phyloP scores from a whole-genome alignment of 2,113 vertebrate species.

The Lophotis ruficrista region DNA sequence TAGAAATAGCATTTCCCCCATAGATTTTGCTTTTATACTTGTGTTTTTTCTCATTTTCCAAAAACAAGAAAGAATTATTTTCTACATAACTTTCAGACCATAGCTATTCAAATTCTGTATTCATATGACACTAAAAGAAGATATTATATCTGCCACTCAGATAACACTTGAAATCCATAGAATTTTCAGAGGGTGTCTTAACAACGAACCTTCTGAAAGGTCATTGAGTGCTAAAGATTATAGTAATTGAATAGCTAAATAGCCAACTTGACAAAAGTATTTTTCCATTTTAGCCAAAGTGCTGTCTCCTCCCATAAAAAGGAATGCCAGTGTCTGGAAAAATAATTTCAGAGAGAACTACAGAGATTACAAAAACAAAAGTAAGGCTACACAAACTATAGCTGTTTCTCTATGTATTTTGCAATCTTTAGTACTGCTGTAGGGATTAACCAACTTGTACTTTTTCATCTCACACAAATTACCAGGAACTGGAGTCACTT shows the following conservation, averaged over 20 bases:
- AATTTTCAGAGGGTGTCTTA: not conserved
- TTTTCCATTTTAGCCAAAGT: constrained; percentile 15
- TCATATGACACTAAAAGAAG: not conserved
- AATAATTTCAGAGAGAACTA: not conserved
- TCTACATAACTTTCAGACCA: not conserved
- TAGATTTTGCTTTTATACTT: not conserved
- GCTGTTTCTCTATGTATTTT: not conserved
- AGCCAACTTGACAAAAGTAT: not conserved
- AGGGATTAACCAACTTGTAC: not conserved
- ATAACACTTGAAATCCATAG: not conserved
- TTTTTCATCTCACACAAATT: not conserved
- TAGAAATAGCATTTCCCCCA: not conserved
- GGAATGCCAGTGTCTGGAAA: not conserved
- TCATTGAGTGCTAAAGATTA: not conserved
- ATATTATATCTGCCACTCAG: not conserved
- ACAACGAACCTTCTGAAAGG: not conserved
- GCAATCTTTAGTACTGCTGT: not conserved
- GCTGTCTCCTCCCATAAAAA: not conserved
- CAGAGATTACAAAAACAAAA: constrained; percentile 12
- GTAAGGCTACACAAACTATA: not conserved
- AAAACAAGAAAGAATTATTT: not conserved
- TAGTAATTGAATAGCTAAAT: not conserved
- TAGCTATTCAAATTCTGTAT: not conserved
- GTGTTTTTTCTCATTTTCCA: not conserved
- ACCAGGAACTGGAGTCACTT: not conserved